Evolutionary conservation across 2,797 vertebrate genomes (phyloP).

Genomic region (Merluccius polli): DNA sequence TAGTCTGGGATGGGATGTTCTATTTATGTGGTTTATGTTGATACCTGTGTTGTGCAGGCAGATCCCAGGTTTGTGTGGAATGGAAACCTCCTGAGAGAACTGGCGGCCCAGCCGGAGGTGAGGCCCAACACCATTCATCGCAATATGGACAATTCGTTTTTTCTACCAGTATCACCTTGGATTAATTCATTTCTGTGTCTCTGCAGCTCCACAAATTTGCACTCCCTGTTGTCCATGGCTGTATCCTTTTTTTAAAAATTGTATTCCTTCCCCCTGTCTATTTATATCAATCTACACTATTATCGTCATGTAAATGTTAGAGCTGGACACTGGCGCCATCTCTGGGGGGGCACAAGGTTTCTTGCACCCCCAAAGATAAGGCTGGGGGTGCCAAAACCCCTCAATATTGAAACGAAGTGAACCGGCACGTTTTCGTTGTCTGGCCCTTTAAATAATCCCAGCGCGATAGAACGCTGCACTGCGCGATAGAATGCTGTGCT

Average conservation of each 20-base stretch:
- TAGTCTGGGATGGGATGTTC: background rate
- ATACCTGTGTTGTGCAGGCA: constrained; percentile 73
- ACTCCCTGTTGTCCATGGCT: constrained; percentile 76
- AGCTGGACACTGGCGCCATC: background rate
- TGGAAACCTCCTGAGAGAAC: constrained; percentile 91
- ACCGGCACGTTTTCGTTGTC: no score
- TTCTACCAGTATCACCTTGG: background rate
- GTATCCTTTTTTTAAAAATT: constrained; percentile 66
- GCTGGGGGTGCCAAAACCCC: no score
- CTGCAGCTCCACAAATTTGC: constrained; percentile 75
- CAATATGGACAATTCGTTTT: background rate
- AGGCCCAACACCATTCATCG: constrained; percentile 6
- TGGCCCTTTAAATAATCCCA: no score
- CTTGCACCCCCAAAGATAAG: no score
- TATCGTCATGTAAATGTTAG: background rate
- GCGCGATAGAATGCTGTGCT: no score
- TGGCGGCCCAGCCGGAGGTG: constrained; percentile 94
- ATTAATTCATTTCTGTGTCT: constrained; percentile 6
- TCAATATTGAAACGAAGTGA: no score
- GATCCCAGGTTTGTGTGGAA: constrained; percentile 99
- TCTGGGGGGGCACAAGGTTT: no score
- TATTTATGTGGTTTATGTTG: background rate
- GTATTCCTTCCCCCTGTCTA: background rate
- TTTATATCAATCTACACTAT: background rate
- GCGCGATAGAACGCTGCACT: no score